Conservation (phyloP, 2,797 vertebrate species). For the Platalea minor region DNA sequence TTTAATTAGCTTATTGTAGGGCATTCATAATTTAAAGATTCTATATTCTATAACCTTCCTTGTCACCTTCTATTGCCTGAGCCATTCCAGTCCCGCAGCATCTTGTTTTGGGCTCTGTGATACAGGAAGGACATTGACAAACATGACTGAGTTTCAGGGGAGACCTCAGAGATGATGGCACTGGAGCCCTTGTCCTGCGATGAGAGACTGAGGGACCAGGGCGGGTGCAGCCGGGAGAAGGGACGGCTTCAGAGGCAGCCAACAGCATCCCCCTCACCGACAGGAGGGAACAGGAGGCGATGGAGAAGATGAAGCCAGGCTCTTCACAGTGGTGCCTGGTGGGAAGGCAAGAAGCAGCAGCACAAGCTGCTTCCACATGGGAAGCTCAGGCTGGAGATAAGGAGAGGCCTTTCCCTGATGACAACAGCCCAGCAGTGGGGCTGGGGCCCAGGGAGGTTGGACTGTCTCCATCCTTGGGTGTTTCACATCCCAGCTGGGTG, state of each 20-base stretch:
- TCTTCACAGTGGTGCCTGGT: rapidly evolving
- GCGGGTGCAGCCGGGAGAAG: background rate
- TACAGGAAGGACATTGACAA: background rate
- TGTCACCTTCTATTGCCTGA: background rate
- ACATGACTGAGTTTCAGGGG: background rate
- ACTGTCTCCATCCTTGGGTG: rapidly evolving
- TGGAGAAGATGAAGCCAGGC: rapidly evolving
- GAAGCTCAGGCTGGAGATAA: background rate
- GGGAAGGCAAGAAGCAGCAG: rapidly evolving
- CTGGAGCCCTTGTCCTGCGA: rapidly evolving
- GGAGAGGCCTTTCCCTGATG: background rate
- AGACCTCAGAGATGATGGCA: rapidly evolving
- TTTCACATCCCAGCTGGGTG: rapidly evolving
- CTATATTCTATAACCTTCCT: background rate
- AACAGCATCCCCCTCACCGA: rapidly evolving
- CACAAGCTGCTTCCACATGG: background rate
- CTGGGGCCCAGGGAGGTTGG: no score
- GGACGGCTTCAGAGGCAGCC: rapidly evolving
- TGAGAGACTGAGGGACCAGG: no score
- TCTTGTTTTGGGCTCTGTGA: background rate
- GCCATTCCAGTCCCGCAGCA: background rate
- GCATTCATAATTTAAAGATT: background rate
- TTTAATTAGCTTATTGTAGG: background rate
- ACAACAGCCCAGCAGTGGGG: rapidly evolving
- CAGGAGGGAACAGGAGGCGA: rapidly evolving